Percentiles rank a stretch among this genome's conserved stretches.
Evolutionary conservation across 2,888 invertebrate species (phyloP).

Genomic region (Philopedon plagiatum): DNA sequence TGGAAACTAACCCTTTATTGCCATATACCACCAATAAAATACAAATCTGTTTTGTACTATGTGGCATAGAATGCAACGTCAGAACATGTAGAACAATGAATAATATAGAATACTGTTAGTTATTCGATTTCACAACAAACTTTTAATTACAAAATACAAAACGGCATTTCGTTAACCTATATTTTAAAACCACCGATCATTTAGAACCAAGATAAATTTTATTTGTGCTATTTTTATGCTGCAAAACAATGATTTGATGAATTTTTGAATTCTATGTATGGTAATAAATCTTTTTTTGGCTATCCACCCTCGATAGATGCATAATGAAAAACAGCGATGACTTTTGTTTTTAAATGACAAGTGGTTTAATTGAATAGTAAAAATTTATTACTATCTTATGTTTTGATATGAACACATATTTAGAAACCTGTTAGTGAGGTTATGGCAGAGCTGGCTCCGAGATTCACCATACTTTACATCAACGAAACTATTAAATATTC

Average conservation of each 20-base stretch:
- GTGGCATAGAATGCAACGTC: constrained; percentile 55
- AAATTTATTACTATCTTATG: constrained; percentile 60
- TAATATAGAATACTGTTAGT: constrained; percentile 60
- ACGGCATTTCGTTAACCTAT: constrained; percentile 56
- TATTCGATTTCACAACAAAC: constrained; percentile 57
- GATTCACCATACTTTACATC: constrained; percentile 64
- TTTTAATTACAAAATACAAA: constrained; percentile 52
- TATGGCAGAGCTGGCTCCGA: constrained; percentile 66
- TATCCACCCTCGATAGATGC: not conserved
- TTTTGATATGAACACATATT: constrained; percentile 66
- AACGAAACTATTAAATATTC: constrained; percentile 59
- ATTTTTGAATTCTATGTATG: too few species aligned
- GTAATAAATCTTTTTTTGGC: too few species aligned
- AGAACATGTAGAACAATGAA: constrained; percentile 55
- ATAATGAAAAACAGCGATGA: not conserved
- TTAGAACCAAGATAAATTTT: constrained; percentile 29
- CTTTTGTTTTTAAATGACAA: constrained; percentile 3
- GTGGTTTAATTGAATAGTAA: constrained; percentile 53
- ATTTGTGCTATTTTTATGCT: not conserved
- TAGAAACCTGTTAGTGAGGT: constrained; percentile 64
- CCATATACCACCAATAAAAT: constrained; percentile 67
- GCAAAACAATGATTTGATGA: too few species aligned
- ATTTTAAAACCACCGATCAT: constrained; percentile 21
- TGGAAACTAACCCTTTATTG: constrained; percentile 71
- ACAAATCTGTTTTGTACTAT: constrained; percentile 65